These are phyloP conservation scores for Drosophila navojoa DNA, from an alignment of 1,140 invertebrate genomes.

Conservation along the genomic window DNA sequence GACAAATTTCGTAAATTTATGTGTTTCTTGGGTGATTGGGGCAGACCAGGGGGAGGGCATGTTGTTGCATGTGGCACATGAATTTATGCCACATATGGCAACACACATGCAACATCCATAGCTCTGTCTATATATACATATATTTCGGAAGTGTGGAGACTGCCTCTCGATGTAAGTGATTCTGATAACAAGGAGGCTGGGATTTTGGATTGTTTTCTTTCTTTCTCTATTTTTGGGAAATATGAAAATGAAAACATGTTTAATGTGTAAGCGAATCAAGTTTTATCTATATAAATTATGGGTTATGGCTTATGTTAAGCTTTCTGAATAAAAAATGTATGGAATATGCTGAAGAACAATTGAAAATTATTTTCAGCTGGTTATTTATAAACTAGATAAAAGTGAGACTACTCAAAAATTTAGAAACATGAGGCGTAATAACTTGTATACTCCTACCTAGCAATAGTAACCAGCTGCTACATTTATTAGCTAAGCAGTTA, in stretches of 20 bases:
- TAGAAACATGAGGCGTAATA: too few species aligned
- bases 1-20: slow-evolving; percentile 63
- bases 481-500: too few species aligned
- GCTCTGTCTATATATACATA: slow-evolving; percentile 6
- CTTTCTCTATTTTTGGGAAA: not conserved
- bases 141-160: slow-evolving; percentile 24
- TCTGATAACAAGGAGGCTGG: slow-evolving; percentile 19
- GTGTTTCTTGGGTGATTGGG: slow-evolving; percentile 3
- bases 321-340: too few species aligned
- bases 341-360: not conserved
- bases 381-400: too few species aligned
- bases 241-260: not conserved
- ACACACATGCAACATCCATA: slow-evolving; percentile 11
- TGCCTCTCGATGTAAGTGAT: slow-evolving; percentile 11
- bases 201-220: not conserved
- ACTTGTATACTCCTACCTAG: too few species aligned
- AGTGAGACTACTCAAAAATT: too few species aligned
- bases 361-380: too few species aligned
- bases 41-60: not conserved
- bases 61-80: slow-evolving; percentile 18
- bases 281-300: not conserved
- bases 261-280: not conserved
- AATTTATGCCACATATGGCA: slow-evolving; percentile 25
- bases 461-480: too few species aligned
- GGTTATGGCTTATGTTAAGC: too few species aligned